Evolutionary conservation across 2,113 vertebrate species (phyloP), one percentile per base, ranked within the genome.

Genomic region (Seriola aureovittata): DNA sequence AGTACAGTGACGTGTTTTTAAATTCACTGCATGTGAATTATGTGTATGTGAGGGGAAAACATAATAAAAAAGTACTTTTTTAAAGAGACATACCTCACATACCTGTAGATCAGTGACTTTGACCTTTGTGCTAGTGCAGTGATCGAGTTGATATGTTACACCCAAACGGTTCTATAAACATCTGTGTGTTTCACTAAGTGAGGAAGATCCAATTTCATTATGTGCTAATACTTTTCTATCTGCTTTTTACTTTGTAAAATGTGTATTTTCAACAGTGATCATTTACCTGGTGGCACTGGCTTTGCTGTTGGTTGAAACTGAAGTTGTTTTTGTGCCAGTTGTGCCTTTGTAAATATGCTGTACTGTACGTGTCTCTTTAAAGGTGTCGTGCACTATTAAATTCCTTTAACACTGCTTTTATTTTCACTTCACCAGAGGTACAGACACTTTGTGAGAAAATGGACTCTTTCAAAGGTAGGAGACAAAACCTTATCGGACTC

Each of bases 381-480:
- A 76, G 55, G 8, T 42, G 29, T 63, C 13, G 2, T 50, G 23
- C 42, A 40, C 48, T 16, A 1, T 48, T 60, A 4, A 32, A 42
- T 74, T 86, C 66, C 55, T 75, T 23, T 29, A 13, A 69, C 21
- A 4, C n/a, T 64, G 9, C 23, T 67, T 83, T 74, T n/a, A 46
- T 84, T 79, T 70, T 75, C 36, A 19, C 58, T 66, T 52, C 8
- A 34, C 29, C 58, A 65, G 50, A 54, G 48, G 21, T 44, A 59
- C 66, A 66, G 50, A 67, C 29, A 29, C 38, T 3, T 60, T 3
- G n/a, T 36, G 5, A 36, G 34, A 80, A 36, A 46, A 93, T 94
- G 94, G 71, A 89, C 16, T 63, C 78, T 36, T 73, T 48, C 7
- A 44, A 79, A 90, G 91, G 92, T 93, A 87, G 3, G 78, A 71